Conservation (phyloP, 2,797 vertebrate genomes). For the Harpagifer antarcticus region DNA sequence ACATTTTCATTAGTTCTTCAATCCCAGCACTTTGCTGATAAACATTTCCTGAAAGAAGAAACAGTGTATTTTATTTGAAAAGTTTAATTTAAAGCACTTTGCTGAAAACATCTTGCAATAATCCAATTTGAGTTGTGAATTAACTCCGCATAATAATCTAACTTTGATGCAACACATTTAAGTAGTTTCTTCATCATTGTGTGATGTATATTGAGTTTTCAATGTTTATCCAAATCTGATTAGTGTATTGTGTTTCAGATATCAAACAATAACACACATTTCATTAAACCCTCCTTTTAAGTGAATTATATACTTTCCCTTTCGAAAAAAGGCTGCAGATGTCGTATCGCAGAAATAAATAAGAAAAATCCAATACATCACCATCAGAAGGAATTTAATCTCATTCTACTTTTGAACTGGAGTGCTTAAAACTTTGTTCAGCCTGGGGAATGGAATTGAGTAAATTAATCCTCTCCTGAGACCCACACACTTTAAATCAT, state of each 20-base stretch:
- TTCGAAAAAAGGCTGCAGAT: conserved; percentile 30
- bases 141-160: conserved; percentile 3
- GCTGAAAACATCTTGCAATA: background rate
- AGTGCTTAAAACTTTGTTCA: conserved; percentile 43
- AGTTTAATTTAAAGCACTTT: background rate
- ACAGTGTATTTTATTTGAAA: background rate
- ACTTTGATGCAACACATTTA: background rate
- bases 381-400: conserved; percentile 60
- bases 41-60: background rate
- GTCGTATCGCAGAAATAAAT: conserved; percentile 31
- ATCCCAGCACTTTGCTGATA: background rate
- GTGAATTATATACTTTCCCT: conserved; percentile 34
- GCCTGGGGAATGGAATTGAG: conserved; percentile 43
- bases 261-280: conserved; percentile 38
- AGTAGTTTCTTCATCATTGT: background rate
- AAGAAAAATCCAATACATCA: conserved; percentile 55
- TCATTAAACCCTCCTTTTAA: conserved; percentile 24
- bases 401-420: conserved; percentile 49
- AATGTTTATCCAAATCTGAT: conserved; percentile 18
- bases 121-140: conserved; percentile 1
- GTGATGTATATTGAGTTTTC: conserved; percentile 2
- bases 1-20: background rate
- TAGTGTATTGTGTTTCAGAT: conserved; percentile 23
- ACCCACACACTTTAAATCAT: conserved; percentile 58
- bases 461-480: conserved; percentile 59